Base-by-base conservation (phyloP, 2,888 invertebrate species). In the Dasypogon diadema region DNA sequence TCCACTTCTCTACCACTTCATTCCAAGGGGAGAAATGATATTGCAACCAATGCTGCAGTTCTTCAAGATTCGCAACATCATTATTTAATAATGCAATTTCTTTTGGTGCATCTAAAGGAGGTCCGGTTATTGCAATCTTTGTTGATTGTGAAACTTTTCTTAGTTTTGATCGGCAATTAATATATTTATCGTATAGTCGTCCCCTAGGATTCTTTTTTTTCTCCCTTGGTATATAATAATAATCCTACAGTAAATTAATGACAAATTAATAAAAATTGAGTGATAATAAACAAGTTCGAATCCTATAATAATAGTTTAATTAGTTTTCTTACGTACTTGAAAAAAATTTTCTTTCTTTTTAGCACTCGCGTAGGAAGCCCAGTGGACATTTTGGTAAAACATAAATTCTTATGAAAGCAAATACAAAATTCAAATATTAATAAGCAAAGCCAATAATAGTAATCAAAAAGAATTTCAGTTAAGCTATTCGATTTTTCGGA, bases 161-260 rank as follows among this genome's bases (percentile, higher is more conserved):
- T 12, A 48, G 3, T 48, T 48, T 48, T 48, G 48, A 48, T 48
- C 48, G 48, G 48, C 3, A 48, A 48, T 58, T 58, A 58, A 24
- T 24, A 2, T 58, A 58, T 58, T 3, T 58, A 2, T 58, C 30
- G 24, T 58, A 58, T 3, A 24, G 1, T 58, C 30, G 24, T 58
- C 22, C 58, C 14, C 58, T 58, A 26, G 58, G 24, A 58, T 58
- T 58, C 58, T 24, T 58, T 24, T 58, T 58, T 58, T 2, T 58
- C 24, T 58, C 58, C 12, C 58, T 30, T n/a, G 58, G 58, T 10
- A 58, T 58, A 10, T 58, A 58, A 58, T 58, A 58, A 58, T 30
- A 58, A 58, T 24, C 58, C 58, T 58, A 30, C 22, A 58, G 24
- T 58, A 58, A 55, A 12, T 55, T 37, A 37, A 37, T n/a, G n/a